phyloP scores from a whole-genome alignment of 2,797 vertebrate species.

The Borostomias antarcticus region DNA sequence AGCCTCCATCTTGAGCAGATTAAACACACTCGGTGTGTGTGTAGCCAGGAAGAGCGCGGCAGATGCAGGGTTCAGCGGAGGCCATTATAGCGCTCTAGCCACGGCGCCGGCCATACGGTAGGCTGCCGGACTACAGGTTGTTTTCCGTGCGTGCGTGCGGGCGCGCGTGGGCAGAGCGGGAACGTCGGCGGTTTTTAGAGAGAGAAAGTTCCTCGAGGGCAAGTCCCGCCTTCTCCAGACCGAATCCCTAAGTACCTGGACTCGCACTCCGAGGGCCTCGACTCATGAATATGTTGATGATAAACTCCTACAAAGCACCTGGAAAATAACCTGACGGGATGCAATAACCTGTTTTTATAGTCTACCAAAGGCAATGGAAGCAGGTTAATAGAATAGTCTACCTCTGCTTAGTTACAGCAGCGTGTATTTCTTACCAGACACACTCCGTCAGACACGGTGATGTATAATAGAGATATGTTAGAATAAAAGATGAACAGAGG shows the following conservation, averaged over 20 bases:
- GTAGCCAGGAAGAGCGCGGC: slow-evolving; percentile 60
- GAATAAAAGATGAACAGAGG: slow-evolving; percentile 25
- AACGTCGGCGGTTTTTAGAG: not conserved
- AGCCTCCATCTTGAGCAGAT: slow-evolving; percentile 75
- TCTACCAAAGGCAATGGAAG: not conserved
- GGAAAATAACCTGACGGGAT: slow-evolving; percentile 12
- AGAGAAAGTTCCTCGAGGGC: not conserved
- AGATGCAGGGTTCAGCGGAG: slow-evolving; percentile 54
- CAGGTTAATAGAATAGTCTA: not conserved
- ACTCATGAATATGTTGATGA: slow-evolving; percentile 12
- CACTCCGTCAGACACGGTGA: slow-evolving; percentile 22
- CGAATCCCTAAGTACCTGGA: not conserved
- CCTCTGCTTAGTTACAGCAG: not conserved
- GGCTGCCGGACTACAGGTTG: slow-evolving; percentile 38
- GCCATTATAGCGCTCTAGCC: slow-evolving; percentile 50
- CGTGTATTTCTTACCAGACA: not conserved
- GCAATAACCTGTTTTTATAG: not conserved
- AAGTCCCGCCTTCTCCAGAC: slow-evolving; percentile 17
- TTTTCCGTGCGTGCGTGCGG: not conserved
- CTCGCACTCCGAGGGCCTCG: slow-evolving; percentile 9
- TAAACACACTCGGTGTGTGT: slow-evolving; percentile 69
- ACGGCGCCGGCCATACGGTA: slow-evolving; percentile 42
- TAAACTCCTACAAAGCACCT: slow-evolving; percentile 5
- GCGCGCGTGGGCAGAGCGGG: not conserved
- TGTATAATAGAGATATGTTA: slow-evolving; percentile 28